These are phyloP conservation scores for Montipora efflorescens DNA, from an alignment of 64 coral and sea anemone genomes.

Conservation along the genomic window DNA sequence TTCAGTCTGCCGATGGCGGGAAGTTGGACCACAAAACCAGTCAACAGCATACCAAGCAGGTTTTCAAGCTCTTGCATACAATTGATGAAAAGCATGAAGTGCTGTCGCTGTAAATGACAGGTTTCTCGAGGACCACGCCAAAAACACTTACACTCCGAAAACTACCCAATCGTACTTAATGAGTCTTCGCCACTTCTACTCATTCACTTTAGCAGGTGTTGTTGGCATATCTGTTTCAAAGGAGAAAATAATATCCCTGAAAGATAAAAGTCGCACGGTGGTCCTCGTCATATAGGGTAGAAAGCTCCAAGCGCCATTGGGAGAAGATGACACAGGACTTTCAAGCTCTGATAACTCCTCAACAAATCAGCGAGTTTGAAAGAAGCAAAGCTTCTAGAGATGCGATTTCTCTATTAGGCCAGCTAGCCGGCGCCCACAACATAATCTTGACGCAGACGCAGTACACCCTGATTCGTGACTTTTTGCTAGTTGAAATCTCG, in stretches of 20 bases:
- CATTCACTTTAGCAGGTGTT: no score
- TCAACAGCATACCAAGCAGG: slow-evolving; percentile 1
- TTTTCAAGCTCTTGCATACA: neutral
- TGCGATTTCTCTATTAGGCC: slow-evolving; percentile 20
- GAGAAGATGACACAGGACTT: slow-evolving; percentile 64
- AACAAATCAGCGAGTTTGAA: slow-evolving; percentile 52
- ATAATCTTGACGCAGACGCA: slow-evolving; percentile 23
- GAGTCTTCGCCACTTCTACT: no score
- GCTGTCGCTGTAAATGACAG: neutral
- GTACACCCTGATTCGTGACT: slow-evolving; percentile 57
- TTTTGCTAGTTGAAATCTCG: slow-evolving; percentile 44
- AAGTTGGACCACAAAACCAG: neutral
- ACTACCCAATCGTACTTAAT: no score
- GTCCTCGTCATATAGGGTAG: slow-evolving; percentile 14
- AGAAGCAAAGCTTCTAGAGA: slow-evolving; percentile 57
- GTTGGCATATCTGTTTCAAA: neutral
- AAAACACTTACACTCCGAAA: no score
- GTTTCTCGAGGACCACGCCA: no score
- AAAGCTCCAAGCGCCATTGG: slow-evolving; percentile 44
- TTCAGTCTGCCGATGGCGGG: neutral
- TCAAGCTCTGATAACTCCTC: slow-evolving; percentile 32
- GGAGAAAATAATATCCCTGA: slow-evolving; percentile 33
- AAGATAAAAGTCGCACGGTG: slow-evolving; percentile 46
- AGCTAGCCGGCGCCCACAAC: slow-evolving; percentile 27
- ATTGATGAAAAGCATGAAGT: neutral